Evolutionary conservation across 2,113 vertebrate genomes (phyloP).

Genomic region (Stomatorhinus ivindoensis): DNA sequence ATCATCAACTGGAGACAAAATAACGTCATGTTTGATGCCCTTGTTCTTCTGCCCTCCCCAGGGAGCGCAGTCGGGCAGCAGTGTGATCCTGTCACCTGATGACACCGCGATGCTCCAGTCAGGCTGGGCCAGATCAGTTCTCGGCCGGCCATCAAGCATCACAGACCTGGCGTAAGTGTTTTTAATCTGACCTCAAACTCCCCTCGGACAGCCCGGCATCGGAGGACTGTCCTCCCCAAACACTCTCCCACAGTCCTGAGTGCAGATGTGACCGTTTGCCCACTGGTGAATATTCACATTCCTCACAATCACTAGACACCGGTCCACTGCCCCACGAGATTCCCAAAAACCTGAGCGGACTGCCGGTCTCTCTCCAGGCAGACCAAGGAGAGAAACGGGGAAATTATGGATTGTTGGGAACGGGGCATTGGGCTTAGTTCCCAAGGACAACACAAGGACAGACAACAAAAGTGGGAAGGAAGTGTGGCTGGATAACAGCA

Average conservation of each 20-base stretch:
- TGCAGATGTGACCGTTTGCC: neutral
- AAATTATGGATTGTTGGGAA: neutral
- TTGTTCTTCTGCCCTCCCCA: constrained; percentile 36
- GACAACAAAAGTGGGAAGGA: neutral
- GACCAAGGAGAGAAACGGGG: neutral
- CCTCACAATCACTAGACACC: neutral
- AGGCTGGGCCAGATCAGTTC: constrained; percentile 53
- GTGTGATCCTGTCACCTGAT: constrained; percentile 73
- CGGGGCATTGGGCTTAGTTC: neutral
- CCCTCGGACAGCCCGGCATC: neutral
- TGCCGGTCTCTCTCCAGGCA: neutral
- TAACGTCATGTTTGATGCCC: neutral
- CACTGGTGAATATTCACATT: neutral
- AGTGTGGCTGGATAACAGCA: neutral
- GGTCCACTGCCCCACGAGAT: neutral
- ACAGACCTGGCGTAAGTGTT: constrained; percentile 79
- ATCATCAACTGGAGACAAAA: neutral
- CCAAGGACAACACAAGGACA: neutral
- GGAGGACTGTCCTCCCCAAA: neutral
- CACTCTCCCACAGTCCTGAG: neutral
- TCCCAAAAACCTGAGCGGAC: neutral
- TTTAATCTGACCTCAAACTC: neutral
- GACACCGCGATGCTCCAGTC: constrained; percentile 72
- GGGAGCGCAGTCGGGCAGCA: constrained; percentile 72
- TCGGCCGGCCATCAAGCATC: constrained; percentile 75